These are phyloP conservation scores for Argopecten irradians DNA, from an alignment of 1,140 invertebrate species.

Conservation along the genomic window DNA sequence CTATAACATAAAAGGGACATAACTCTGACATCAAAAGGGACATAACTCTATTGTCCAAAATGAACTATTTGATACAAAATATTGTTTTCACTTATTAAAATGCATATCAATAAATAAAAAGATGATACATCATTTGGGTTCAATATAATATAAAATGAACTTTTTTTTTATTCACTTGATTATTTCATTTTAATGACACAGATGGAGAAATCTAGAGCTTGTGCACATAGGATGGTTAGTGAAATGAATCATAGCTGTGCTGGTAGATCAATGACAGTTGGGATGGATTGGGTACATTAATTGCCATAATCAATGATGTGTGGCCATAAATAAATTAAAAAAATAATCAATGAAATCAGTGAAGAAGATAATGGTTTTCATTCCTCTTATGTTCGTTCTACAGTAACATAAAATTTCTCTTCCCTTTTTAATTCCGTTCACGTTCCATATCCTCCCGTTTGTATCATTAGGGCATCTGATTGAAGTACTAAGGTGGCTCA, in stretches of 20 bases:
- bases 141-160: too few species aligned
- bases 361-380: neutral
- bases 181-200: too few species aligned
- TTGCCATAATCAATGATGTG: neutral
- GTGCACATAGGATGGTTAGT: too few species aligned
- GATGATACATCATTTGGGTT: too few species aligned
- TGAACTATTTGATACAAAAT: too few species aligned
- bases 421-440: neutral
- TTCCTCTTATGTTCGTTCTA: neutral
- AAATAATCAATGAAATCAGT: neutral
- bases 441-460: neutral
- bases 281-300: neutral
- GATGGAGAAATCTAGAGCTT: too few species aligned
- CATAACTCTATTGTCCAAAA: too few species aligned
- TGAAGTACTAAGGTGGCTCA: neutral
- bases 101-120: too few species aligned
- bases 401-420: neutral
- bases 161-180: too few species aligned
- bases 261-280: neutral
- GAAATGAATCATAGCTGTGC: neutral
- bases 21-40: too few species aligned
- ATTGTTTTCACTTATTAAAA: too few species aligned
- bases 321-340: conserved; percentile 2
- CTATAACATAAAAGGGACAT: too few species aligned
- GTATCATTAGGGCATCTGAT: neutral